These are phyloP conservation scores for Phoenicopterus ruber DNA, from an alignment of 2,113 vertebrate species.

Conservation along the genomic window DNA sequence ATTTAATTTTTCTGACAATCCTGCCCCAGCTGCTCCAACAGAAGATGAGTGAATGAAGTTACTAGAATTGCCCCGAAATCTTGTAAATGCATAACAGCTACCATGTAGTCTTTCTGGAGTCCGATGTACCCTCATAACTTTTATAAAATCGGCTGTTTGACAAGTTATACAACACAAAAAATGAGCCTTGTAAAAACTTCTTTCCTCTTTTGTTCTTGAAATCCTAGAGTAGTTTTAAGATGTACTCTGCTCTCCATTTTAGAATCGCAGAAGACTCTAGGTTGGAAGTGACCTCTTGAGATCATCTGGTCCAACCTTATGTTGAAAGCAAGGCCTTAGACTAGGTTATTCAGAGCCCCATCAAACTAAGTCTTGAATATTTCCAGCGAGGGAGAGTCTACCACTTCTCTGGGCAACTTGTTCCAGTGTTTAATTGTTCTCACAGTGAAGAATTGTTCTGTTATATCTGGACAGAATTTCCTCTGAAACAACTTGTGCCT, in stretches of 20 bases:
- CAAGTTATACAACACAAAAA: neutral
- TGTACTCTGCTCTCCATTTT: neutral
- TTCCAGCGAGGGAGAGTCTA: no score
- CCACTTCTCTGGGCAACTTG: no score
- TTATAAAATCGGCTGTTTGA: neutral
- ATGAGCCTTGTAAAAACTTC: neutral
- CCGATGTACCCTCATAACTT: neutral
- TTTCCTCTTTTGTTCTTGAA: neutral
- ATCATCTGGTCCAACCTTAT: no score
- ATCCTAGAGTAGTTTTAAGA: neutral
- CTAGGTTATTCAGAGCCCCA: no score
- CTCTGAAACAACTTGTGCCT: neutral
- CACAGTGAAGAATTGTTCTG: neutral
- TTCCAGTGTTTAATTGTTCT: neutral
- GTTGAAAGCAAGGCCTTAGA: no score
- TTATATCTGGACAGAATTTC: neutral
- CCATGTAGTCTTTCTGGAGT: neutral
- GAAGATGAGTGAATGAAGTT: neutral
- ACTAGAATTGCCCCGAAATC: neutral
- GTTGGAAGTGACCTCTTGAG: no score
- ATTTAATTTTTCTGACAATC: neutral
- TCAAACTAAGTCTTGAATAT: no score
- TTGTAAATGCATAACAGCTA: neutral
- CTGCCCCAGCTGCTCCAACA: neutral
- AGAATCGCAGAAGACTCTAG: no score